Conservation (phyloP, 2,113 vertebrate species). For the Scomber scombrus region DNA sequence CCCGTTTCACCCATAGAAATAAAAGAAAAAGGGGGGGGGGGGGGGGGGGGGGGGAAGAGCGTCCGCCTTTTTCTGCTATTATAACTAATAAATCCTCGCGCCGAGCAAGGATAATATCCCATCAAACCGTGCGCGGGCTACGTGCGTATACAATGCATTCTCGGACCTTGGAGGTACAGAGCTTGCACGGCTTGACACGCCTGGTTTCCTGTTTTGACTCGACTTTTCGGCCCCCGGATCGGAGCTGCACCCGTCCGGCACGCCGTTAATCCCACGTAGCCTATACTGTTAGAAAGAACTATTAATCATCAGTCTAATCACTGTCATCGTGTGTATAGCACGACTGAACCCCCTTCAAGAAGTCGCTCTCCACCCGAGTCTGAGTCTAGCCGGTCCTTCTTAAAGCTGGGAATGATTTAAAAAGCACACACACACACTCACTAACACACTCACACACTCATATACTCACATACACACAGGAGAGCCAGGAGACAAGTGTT, state of each 20-base stretch:
- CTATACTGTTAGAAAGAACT: neutral
- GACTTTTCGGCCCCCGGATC: constrained; percentile 6
- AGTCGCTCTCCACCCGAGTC: neutral
- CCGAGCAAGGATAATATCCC: constrained; percentile 29
- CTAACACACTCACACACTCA: too few species aligned
- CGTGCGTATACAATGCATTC: neutral
- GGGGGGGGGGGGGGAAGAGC: too few species aligned
- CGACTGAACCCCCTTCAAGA: neutral
- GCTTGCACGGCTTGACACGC: neutral
- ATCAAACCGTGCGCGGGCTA: constrained; percentile 8
- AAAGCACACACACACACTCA: neutral
- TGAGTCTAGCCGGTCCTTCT: constrained; percentile 2
- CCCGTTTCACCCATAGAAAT: constrained; percentile 17
- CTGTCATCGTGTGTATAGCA: constrained; percentile 16
- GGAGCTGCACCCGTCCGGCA: neutral
- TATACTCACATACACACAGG: too few species aligned
- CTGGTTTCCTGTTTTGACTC: constrained; percentile 47
- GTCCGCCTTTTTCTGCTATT: constrained; percentile 31
- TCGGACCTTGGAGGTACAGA: neutral
- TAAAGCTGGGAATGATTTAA: constrained; percentile 23
- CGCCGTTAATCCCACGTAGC: constrained; percentile 5
- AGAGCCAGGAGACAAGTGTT: constrained; percentile 1
- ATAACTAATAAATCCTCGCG: constrained; percentile 47
- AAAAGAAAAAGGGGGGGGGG: too few species aligned
- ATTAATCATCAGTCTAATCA: constrained; percentile 29